Base-by-base conservation (phyloP, 1,140 invertebrate genomes). In the Neodiprion lecontei region DNA sequence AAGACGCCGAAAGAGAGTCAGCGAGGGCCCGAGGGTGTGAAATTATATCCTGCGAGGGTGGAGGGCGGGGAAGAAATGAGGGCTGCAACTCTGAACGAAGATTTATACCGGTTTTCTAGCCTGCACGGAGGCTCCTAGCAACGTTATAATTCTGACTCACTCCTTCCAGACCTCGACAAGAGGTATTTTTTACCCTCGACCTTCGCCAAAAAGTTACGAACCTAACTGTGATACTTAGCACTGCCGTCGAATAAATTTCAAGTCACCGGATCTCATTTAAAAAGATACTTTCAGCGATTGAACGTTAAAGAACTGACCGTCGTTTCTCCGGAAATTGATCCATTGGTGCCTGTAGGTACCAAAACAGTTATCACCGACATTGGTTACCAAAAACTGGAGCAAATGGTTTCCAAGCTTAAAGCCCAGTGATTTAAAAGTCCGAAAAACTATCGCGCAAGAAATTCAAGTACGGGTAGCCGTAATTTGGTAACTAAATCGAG, bases 71-170 rank as follows among this genome's bases (percentile, higher is more conserved):
- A 14, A 23, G 28, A 12, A 70, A 74, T 67, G 53, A 61, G 53
- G 53, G 8, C 53, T 61, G 67, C 73, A 49, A 47, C 50, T 50
- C 50, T 76, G 71, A 78, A 78, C 76, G 77, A 79, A 80, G 73
- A 82, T 80, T 77, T 80, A 76, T 78, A 69, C 69, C 48, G 12
- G 66, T 48, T 49, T 48, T 40, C 70, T 50, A 71, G 40, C 67
- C 12, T 40, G 8, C 9, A 73, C 21, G n/a, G 11, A 71, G 10
- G 28, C 12, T 40, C 4, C 11, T 69, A 23, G 48, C 47, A 74
- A 53, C 73, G 75, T 75, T 74, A 76, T 77, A 79, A 80, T 81
- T 75, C 80, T 75, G 70, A 73, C 73, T 69, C 66, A 75, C 78
- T 80, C 79, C 77, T 77, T 74, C 17, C 17, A 21, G 17, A 21